phyloP scores from a whole-genome alignment of 2,888 invertebrate genomes.

The Chalcis sispes region DNA sequence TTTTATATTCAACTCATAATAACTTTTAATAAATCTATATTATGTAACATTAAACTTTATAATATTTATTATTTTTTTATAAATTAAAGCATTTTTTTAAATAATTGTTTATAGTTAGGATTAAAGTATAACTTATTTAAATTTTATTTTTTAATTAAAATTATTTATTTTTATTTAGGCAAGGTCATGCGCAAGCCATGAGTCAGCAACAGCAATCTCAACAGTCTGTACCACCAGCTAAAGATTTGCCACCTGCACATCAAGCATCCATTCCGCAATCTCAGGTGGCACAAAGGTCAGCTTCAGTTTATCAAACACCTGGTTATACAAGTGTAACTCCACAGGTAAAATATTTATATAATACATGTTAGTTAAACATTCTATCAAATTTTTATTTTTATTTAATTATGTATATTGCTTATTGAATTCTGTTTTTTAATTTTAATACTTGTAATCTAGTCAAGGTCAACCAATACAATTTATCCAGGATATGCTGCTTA shows the following conservation, averaged over 20 bases:
- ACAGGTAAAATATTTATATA: conserved; percentile 63
- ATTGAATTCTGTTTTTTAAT: neutral
- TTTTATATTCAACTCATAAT: neutral
- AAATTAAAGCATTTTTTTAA: neutral
- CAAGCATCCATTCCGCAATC: conserved; percentile 74
- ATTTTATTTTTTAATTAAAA: neutral
- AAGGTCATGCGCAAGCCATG: conserved; percentile 70
- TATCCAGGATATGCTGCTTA: conserved; percentile 68
- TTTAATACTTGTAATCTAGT: conserved; percentile 40
- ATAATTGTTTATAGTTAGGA: neutral
- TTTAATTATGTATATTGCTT: neutral
- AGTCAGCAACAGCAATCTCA: conserved; percentile 69
- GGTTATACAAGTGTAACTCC: conserved; percentile 70
- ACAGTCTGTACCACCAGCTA: conserved; percentile 65
- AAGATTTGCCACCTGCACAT: conserved; percentile 74
- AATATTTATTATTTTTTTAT: neutral
- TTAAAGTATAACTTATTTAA: neutral
- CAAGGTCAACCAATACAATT: conserved; percentile 64
- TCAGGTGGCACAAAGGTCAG: conserved; percentile 67
- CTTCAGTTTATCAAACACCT: conserved; percentile 68
- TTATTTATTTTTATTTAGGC: conserved; percentile 61
- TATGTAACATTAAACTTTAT: neutral
- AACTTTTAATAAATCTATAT: conserved; percentile 4
- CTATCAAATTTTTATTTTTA: neutral
- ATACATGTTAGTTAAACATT: too few species aligned